Base-by-base conservation (phyloP, 1,140 invertebrate species). In the Drosophila watanabei region DNA sequence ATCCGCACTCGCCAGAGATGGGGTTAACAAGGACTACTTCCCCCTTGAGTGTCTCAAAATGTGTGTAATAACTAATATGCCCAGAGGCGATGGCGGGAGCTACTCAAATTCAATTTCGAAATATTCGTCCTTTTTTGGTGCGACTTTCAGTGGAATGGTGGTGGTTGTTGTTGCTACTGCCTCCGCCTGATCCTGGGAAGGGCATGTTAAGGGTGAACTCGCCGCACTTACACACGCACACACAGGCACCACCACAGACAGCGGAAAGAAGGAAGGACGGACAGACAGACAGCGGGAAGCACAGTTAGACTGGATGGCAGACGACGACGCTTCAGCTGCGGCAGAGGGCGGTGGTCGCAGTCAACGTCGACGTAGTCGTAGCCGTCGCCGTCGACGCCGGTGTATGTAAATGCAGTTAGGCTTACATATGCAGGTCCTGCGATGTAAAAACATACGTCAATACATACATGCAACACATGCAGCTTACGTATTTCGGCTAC, bases 271-370 rank as follows among this genome's bases (percentile, higher is more conserved):
- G 32, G 32, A 43, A 32, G 32, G 51, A 79, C 51, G 5, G 46
- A 60, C 72, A 84, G 82, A 80, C 82, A 62, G 78, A 66, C 75
- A 46, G 77, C 68, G 64, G 73, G 76, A 59, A 63, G 60, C 81
- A 77, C 68, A 82, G 87, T 89, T 89, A 90, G 86, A 91, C 86
- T 82, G 79, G 57, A 59, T 89, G 86, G 86, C 86, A 91, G 87
- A 91, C 54, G 54, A 57, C 54, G 54, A 39, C 86, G 79, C 68
- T 82, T 80, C 51, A 71, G 68, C 83, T 58, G 72, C 66, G 75
- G 75, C 88, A 79, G 91, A 92, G 91, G 91, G 91, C 91, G 91
- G 91, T 92, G 91, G 91, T 92, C 90, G 75, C 59, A 41, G 52
- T 68, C 54, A 41, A 14, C 54, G 54, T 43, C 57, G 11, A 14